Evolutionary conservation across 2,113 vertebrate species (phyloP).

Genomic region (Trematocara nigrifrons): DNA sequence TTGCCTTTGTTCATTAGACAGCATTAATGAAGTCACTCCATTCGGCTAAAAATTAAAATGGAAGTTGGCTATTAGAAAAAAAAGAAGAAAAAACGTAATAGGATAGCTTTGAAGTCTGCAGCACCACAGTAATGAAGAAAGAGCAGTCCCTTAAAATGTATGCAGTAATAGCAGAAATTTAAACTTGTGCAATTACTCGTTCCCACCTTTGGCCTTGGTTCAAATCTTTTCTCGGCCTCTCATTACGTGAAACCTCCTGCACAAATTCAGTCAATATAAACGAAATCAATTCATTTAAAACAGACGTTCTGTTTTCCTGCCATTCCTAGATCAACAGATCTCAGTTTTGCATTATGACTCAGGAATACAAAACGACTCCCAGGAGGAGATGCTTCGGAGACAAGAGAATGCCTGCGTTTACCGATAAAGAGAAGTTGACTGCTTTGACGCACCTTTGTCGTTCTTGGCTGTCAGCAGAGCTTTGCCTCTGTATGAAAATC

Average conservation of each 20-base stretch:
- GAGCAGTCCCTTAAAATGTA: conserved; percentile 14
- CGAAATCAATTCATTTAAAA: conserved; percentile 29
- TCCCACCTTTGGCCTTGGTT: conserved; percentile 27
- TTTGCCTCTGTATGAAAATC: conserved; percentile 28
- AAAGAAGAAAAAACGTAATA: background rate
- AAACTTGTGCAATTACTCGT: conserved; percentile 27
- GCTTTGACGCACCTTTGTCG: background rate
- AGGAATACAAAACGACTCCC: background rate
- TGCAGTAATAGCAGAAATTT: conserved; percentile 18
- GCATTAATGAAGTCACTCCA: background rate
- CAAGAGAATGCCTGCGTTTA: conserved; percentile 23
- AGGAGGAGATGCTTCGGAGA: background rate
- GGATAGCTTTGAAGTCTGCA: background rate
- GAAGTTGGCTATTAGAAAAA: conserved; percentile 3
- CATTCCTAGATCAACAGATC: background rate
- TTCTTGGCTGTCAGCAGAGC: conserved; percentile 14
- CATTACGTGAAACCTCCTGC: conserved; percentile 7
- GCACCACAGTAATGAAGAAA: conserved; percentile 23
- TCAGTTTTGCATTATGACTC: conserved; percentile 29
- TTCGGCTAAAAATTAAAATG: conserved; percentile 22
- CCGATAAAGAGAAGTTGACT: conserved; percentile 22
- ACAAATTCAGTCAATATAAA: conserved; percentile 32
- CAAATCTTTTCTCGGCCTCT: background rate
- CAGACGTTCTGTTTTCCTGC: conserved; percentile 15
- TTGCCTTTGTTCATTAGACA: background rate